A percentile compares a stretch with the other conserved stretches of the same genome.
Evolutionary conservation across 2,888 invertebrate species (phyloP).

Genomic region (Malachius bipustulatus): DNA sequence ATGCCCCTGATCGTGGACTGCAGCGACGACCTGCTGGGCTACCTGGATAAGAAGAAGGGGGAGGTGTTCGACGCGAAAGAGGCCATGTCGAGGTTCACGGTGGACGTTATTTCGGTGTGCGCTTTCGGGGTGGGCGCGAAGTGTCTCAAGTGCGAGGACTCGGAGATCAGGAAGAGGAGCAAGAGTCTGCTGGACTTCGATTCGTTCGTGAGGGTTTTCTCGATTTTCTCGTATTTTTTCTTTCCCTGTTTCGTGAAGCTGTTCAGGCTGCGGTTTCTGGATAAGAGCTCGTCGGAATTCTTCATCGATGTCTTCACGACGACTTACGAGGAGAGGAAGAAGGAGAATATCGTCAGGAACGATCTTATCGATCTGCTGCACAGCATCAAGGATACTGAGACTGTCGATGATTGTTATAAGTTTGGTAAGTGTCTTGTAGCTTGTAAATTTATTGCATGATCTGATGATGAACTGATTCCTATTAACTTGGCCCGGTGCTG

Average conservation of each 20-base stretch:
- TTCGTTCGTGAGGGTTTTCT: constrained; percentile 23
- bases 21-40: neutral
- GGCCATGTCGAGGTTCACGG: no score
- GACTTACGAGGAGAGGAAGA: constrained; percentile 27
- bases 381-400: constrained; percentile 25
- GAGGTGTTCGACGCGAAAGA: neutral
- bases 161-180: constrained; percentile 33
- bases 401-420: constrained; percentile 17
- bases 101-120: constrained; percentile 38
- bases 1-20: neutral
- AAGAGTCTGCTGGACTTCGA: constrained; percentile 29
- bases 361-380: constrained; percentile 39
- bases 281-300: constrained; percentile 26
- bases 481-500: no score
- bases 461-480: no score
- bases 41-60: neutral
- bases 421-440: constrained; percentile 22
- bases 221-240: constrained; percentile 28
- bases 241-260: constrained; percentile 29
- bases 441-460: no score
- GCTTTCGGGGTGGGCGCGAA: constrained; percentile 38
- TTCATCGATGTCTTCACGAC: constrained; percentile 29
- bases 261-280: constrained; percentile 30
- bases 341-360: constrained; percentile 27
- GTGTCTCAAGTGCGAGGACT: constrained; percentile 30